These are phyloP conservation scores for Metopolophium dirhodum DNA, from an alignment of 1,140 invertebrate species.

Conservation along the genomic window DNA sequence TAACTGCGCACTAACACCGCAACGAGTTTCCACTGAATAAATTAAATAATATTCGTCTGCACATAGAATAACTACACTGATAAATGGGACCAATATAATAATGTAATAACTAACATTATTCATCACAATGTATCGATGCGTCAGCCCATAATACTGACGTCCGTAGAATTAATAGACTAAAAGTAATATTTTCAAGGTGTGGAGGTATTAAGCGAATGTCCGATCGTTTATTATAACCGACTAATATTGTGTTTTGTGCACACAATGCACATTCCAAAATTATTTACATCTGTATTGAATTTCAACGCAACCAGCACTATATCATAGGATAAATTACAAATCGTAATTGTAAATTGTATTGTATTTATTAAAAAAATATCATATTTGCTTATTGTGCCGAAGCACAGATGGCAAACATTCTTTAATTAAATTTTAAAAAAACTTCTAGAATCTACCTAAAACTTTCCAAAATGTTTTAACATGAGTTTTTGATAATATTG, in stretches of 20 bases:
- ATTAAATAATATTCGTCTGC: conserved; percentile 5
- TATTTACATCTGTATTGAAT: not conserved
- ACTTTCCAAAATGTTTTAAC: not conserved
- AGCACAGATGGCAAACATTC: not conserved
- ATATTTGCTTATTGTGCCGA: not conserved
- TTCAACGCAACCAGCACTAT: not conserved
- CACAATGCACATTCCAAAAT: conserved; percentile 16
- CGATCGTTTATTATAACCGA: conserved; percentile 1
- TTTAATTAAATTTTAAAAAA: not conserved
- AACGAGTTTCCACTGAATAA: conserved; percentile 21
- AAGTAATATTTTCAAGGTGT: not conserved
- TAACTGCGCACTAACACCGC: not conserved
- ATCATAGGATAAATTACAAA: not conserved
- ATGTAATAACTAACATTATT: conserved; percentile 7
- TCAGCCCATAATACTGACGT: not conserved
- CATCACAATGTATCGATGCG: not conserved
- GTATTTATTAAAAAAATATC: not conserved
- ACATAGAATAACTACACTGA: not conserved
- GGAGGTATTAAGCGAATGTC: not conserved
- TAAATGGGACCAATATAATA: conserved; percentile 21
- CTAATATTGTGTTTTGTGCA: not conserved
- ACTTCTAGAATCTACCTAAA: not conserved
- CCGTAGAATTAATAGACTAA: conserved; percentile 12
- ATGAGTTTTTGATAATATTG: not conserved
- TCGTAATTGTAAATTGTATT: not conserved